A percentile compares a stretch with the other conserved stretches of the same genome.
Conservation (phyloP, 2,888 invertebrate genomes). For the Limnephilus marmoratus region DNA sequence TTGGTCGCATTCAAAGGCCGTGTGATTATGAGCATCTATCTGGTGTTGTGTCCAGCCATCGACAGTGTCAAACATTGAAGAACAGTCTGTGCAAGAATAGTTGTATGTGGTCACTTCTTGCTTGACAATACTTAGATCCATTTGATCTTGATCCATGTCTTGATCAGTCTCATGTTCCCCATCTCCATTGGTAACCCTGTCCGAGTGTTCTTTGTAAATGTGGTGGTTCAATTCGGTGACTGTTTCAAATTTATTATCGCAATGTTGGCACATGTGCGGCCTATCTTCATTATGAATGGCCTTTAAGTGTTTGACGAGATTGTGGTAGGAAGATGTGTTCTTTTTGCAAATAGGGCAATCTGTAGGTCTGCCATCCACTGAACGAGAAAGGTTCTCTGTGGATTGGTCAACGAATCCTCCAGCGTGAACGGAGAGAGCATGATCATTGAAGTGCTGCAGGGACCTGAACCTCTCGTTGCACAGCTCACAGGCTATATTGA, state of each 20-base stretch:
- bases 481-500: constrained; percentile 77
- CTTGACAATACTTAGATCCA: constrained; percentile 74
- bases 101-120: constrained; percentile 77
- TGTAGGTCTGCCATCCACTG: constrained; percentile 75
- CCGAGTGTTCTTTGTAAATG: constrained; percentile 78
- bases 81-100: constrained; percentile 80
- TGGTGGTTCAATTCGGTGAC: constrained; percentile 79
- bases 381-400: constrained; percentile 72
- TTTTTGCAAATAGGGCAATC: constrained; percentile 78
- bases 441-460: constrained; percentile 76
- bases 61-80: constrained; percentile 77
- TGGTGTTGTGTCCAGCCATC: constrained; percentile 79
- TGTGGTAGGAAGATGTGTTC: constrained; percentile 77
- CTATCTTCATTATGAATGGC: constrained; percentile 75
- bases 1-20: constrained; percentile 79
- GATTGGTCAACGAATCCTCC: constrained; percentile 72
- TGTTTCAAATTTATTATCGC: constrained; percentile 77
- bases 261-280: constrained; percentile 79
- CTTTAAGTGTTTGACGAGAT: constrained; percentile 79
- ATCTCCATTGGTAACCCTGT: constrained; percentile 70
- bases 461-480: constrained; percentile 75
- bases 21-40: constrained; percentile 77
- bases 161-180: constrained; percentile 40
- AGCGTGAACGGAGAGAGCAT: constrained; percentile 74
- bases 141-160: constrained; percentile 40